Percentiles rank a stretch among this genome's conserved stretches.
phyloP scores from a whole-genome alignment of 2,113 vertebrate species.

The Nerophis ophidion region DNA sequence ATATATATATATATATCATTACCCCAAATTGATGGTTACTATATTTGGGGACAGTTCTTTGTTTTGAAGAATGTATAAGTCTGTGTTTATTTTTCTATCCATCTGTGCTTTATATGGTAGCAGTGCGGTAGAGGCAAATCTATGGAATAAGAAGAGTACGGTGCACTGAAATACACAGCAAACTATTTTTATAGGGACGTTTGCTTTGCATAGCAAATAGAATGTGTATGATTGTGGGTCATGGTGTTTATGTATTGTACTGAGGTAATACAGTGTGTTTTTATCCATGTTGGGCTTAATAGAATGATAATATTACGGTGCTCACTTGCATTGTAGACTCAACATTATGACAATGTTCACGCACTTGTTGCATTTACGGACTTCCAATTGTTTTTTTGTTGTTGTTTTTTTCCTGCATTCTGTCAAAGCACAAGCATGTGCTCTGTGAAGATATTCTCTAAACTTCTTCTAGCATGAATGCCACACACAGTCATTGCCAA shows the following conservation, averaged over 20 bases:
- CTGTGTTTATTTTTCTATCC: slow-evolving; percentile 68
- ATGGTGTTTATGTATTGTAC: slow-evolving; percentile 9
- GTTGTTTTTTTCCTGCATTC: not conserved
- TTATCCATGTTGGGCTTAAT: slow-evolving; percentile 18
- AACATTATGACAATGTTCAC: slow-evolving; percentile 51
- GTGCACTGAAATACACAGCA: slow-evolving; percentile 39
- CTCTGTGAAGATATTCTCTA: slow-evolving; percentile 32
- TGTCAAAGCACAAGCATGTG: slow-evolving; percentile 35
- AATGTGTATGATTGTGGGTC: slow-evolving; percentile 25
- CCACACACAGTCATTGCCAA: slow-evolving; percentile 56
- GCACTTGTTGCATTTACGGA: slow-evolving; percentile 47
- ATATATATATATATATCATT: slow-evolving; percentile 1
- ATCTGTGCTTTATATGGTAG: slow-evolving; percentile 64
- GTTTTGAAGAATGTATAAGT: slow-evolving; percentile 62
- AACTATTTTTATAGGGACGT: slow-evolving; percentile 41
- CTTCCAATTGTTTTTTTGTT: not conserved
- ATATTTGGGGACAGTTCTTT: slow-evolving; percentile 50
- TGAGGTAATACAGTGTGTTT: not conserved
- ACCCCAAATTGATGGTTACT: slow-evolving; percentile 53
- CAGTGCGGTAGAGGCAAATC: slow-evolving; percentile 53
- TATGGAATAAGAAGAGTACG: slow-evolving; percentile 34
- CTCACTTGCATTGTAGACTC: slow-evolving; percentile 52
- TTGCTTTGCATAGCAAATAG: slow-evolving; percentile 36
- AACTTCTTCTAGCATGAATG: slow-evolving; percentile 37
- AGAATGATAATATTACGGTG: slow-evolving; percentile 31